Percentiles rank a stretch among this genome's conserved stretches.
These are phyloP conservation scores for Drosophila nikananu DNA, from an alignment of 1,140 invertebrate genomes.

Conservation along the genomic window DNA sequence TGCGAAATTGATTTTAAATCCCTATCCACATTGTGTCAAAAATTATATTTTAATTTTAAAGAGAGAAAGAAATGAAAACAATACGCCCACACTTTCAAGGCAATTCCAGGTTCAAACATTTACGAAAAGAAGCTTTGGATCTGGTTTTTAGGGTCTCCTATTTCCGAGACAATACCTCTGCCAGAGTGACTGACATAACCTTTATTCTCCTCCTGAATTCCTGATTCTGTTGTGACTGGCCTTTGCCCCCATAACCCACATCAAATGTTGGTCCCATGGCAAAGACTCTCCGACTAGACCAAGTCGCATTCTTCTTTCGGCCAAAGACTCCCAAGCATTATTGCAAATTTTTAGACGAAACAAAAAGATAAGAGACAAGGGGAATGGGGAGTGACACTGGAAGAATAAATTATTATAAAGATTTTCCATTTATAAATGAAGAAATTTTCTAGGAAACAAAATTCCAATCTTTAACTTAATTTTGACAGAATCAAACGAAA, in stretches of 20 bases:
- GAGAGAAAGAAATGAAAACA: not conserved
- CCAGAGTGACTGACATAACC: conserved; percentile 54
- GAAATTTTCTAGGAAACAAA: too few species aligned
- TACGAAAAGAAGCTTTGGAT: not conserved
- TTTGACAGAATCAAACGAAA: too few species aligned
- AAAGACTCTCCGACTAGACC: conserved; percentile 32
- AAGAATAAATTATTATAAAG: not conserved
- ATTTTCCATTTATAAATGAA: not conserved
- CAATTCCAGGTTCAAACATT: not conserved
- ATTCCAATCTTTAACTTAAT: too few species aligned
- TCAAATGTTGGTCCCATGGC: conserved; percentile 17
- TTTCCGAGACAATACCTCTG: conserved; percentile 60
- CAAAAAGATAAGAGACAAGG: conserved; percentile 14
- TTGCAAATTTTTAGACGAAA: conserved; percentile 64
- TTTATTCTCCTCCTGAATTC: conserved; percentile 41
- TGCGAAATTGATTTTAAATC: not conserved
- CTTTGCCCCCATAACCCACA: conserved; percentile 29
- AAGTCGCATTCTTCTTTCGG: conserved; percentile 45
- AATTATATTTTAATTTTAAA: not conserved
- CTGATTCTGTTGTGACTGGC: conserved; percentile 34
- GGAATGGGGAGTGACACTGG: conserved; percentile 13
- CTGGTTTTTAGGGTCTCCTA: conserved; percentile 20
- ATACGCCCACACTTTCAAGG: not conserved
- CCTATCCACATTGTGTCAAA: too few species aligned
- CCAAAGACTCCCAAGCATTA: conserved; percentile 43